Base-by-base conservation (phyloP, 2,113 vertebrate genomes). In the Corythoichthys intestinalis region DNA sequence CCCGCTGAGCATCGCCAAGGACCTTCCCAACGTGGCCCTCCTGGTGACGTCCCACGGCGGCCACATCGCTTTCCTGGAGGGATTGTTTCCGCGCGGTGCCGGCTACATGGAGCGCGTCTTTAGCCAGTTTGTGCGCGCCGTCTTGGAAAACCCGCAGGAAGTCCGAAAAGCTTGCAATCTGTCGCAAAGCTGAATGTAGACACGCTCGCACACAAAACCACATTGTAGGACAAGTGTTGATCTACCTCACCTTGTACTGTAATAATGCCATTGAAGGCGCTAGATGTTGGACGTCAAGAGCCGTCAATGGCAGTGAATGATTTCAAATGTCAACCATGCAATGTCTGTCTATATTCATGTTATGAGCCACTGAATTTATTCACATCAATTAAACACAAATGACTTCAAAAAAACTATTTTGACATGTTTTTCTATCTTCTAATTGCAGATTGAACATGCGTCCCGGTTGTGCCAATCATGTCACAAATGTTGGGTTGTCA, bases 51-150 rank as follows among this genome's bases (percentile, higher is more conserved):
- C 90, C 0, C 87, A 79, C 0, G 94, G 94, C 0, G 94, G 95
- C 17, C 95, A 96, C 88, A 91, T 91, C 0, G 93, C 93, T 64
- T 95, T 95, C 84, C 74, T 94, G 81, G 90, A 95, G 70, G 93
- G 94, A 2, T 57, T 93, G 66, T 85, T 92, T 41, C 94, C 94
- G 0, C 75, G 70, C 1, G 85, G 90, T 0, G 86, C 90, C 59
- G 79, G 50, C 57, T 94, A 90, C 80, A 92, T 91, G 92, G 92
- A 90, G 67, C 90, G 91, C 8, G 76, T 94, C 56, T 88, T 94
- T 0, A 73, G 85, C 2, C 91, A 93, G 83, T 94, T 93, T 0
- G 63, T 66, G 35, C 61, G 71, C 0, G 92, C 93, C 0, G 71
- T 79, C 48, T 91, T 95, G 3, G 87, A 93, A 65, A 86, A 93